Conservation (phyloP, 2,113 vertebrate genomes). For the Scytalopus superciliaris region DNA sequence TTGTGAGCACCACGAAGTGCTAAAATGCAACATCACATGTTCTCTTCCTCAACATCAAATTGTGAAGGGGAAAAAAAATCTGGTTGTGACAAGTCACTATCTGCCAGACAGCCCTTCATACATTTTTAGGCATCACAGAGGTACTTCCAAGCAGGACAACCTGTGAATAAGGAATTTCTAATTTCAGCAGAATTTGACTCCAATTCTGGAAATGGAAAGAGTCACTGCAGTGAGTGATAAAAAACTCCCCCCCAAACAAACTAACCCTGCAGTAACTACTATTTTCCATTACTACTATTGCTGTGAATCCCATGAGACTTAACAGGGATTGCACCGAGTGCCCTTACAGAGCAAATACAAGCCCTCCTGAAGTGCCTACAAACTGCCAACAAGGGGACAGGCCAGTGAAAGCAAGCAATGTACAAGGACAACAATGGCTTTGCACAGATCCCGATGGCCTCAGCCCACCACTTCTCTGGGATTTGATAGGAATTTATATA, state of each 20-base stretch:
- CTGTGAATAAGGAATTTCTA: not conserved
- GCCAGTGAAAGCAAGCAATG: not conserved
- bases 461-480: not conserved
- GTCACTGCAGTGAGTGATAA: not conserved
- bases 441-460: not conserved
- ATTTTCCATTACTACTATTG: not conserved
- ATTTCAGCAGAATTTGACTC: not conserved
- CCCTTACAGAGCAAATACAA: fast-evolving
- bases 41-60: not conserved
- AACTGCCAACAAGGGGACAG: not conserved
- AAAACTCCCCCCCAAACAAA: not conserved
- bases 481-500: not conserved
- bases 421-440: fast-evolving
- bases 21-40: fast-evolving
- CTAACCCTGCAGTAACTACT: not conserved
- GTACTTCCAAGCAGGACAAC: not conserved
- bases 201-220: not conserved
- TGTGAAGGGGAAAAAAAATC: not conserved
- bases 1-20: not conserved
- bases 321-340: not conserved
- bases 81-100: not conserved
- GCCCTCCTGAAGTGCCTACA: not conserved
- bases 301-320: not conserved
- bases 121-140: not conserved
- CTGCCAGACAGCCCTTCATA: not conserved